Evolutionary conservation across 2,113 vertebrate species (phyloP), one percentile per base, ranked within the genome.

Genomic region (Hepsetus odoe): DNA sequence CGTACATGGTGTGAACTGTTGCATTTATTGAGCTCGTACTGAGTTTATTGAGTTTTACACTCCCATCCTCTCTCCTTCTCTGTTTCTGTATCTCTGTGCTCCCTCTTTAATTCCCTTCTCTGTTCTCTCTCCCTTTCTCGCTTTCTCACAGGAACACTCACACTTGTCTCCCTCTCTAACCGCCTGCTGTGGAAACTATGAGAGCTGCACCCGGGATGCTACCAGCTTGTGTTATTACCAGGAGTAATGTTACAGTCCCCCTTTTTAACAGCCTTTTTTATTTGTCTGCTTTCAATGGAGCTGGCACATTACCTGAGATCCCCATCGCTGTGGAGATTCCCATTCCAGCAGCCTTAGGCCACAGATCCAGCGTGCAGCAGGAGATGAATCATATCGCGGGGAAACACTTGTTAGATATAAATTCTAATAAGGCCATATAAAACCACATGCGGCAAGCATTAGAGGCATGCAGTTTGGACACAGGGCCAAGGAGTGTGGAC

Each of bases 391-490:
- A 85, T 69, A 74, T 79, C 26, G 35, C 75, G 26, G 64, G 84
- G 84, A 84, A 85, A 82, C 84, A 82, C 82, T 85, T 82, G 80
- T 81, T 80, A 82, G 72, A 87, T 81, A 82, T 82, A 81, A 84
- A 85, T 85, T 84, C 78, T 82, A 84, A 82, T 79, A 83, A 82
- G 78, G 75, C 84, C 53, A 65, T 72, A 85, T 77, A 80, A 84
- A 80, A 82, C 67, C 84, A 51, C 80, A 84, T 76, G 64, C 74
- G 79, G 72, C 78, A 84, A 77, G 70, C 76, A 84, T 83, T 74
- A 78, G 24, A 85, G 68, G 82, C 72, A 85, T 82, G 83, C 62
- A 80, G 77, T 22, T 16, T 69, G 71, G 67, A 82, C 70, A 28
- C 24, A 24, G 10, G 58, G 62, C 74, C 77, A 80, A 62, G 65